Evolutionary conservation across 2,113 vertebrate species (phyloP).

Genomic region (Misgurnus mizolepis): DNA sequence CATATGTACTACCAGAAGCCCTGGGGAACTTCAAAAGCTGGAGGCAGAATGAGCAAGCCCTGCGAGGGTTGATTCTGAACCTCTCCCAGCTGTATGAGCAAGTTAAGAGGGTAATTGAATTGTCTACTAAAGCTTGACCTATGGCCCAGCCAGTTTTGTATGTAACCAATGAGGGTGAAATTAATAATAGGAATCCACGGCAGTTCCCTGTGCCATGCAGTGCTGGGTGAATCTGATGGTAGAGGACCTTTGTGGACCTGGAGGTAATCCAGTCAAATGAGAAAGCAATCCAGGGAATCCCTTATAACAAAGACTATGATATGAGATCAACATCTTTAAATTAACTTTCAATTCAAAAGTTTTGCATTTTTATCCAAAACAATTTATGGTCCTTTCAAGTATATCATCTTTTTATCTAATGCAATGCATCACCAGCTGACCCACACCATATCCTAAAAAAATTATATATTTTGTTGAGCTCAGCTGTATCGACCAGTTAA

Average conservation of each 20-base stretch:
- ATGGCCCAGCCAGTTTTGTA: slow-evolving; percentile 63
- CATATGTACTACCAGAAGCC: slow-evolving; percentile 40
- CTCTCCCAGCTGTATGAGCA: slow-evolving; percentile 57
- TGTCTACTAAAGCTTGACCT: slow-evolving; percentile 64
- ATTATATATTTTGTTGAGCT: too few relatives aligned
- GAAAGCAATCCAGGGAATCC: slow-evolving; percentile 13
- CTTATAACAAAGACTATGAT: slow-evolving; percentile 23
- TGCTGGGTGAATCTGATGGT: slow-evolving; percentile 10
- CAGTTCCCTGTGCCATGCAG: neutral
- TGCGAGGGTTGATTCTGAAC: slow-evolving; percentile 66
- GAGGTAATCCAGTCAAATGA: slow-evolving; percentile 16
- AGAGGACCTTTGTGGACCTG: slow-evolving; percentile 23
- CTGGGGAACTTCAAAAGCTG: slow-evolving; percentile 29
- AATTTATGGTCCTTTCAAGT: too few relatives aligned
- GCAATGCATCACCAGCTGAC: too few relatives aligned
- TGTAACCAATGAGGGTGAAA: slow-evolving; percentile 57
- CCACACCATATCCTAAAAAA: too few relatives aligned
- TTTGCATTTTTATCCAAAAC: too few relatives aligned
- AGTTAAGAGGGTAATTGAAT: slow-evolving; percentile 69
- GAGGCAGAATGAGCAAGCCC: slow-evolving; percentile 51
- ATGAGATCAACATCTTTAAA: slow-evolving; percentile 36
- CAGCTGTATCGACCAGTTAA: neutral
- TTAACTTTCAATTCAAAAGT: neutral
- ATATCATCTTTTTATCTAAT: too few relatives aligned
- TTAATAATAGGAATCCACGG: slow-evolving; percentile 22